Evolutionary conservation across 2,113 vertebrate genomes (phyloP).

Genomic region (Sceloporus tristichus): DNA sequence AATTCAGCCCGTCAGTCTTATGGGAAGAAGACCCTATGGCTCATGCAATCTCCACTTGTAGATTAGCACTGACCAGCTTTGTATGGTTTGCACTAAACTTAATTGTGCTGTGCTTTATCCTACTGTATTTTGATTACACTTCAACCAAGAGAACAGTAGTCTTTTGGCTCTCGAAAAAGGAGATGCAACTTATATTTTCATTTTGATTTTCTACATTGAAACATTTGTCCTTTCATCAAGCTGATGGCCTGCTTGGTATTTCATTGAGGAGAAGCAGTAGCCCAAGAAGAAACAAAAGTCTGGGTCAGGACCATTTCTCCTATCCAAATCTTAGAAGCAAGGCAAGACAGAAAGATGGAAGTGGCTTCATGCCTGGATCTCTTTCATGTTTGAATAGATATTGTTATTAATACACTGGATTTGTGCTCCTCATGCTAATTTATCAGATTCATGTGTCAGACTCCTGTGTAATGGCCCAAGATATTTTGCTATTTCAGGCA

Average conservation of each 20-base stretch:
- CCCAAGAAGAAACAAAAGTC: not conserved
- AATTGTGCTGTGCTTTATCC: not conserved
- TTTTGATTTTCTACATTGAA: not conserved
- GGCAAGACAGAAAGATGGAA: not conserved
- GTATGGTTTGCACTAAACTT: slow-evolving; percentile 6
- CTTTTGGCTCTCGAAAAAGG: not conserved
- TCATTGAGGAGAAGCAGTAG: not conserved
- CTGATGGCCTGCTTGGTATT: not conserved
- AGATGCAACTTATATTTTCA: not conserved
- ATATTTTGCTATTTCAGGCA: no score
- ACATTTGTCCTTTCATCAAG: not conserved
- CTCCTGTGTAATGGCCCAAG: no score
- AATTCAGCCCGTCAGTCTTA: not conserved
- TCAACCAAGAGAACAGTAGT: not conserved
- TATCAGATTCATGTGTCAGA: not conserved
- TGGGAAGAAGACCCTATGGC: no score
- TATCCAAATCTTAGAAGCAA: not conserved
- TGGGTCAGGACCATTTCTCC: not conserved
- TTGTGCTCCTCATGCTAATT: not conserved
- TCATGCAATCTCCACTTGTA: not conserved
- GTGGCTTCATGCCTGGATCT: not conserved
- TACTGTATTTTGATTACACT: not conserved
- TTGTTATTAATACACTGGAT: not conserved
- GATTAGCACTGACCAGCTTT: not conserved
- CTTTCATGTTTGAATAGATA: not conserved